phyloP scores from a whole-genome alignment of 2,797 vertebrate species.

The Lepilemur septentrionalis region DNA sequence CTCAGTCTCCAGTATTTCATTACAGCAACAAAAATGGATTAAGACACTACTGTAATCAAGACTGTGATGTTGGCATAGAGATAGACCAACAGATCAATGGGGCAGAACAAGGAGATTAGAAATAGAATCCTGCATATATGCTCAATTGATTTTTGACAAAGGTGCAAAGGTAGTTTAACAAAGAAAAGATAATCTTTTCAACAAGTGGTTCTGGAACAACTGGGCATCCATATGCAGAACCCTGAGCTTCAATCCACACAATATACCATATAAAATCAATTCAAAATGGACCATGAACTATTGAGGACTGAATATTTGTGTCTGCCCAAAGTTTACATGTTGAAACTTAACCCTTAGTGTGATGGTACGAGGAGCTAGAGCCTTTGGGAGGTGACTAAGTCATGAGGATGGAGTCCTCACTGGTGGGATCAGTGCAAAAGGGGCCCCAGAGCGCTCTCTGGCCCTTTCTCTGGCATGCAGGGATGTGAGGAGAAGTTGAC shows the following conservation, averaged over 20 bases:
- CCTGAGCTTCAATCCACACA: no score
- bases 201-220: background rate
- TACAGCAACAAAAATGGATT: background rate
- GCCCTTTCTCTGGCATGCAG: background rate
- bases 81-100: background rate
- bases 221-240: rapidly evolving
- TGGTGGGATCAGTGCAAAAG: background rate
- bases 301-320: background rate
- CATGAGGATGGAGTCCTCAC: background rate
- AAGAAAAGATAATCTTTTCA: background rate
- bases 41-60: background rate
- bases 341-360: background rate
- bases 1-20: background rate
- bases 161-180: background rate
- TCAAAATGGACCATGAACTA: background rate
- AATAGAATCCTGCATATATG: no score
- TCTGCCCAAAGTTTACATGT: background rate
- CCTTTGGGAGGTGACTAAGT: background rate
- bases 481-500: background rate
- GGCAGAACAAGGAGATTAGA: background rate
- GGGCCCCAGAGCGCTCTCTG: background rate
- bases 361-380: background rate
- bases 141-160: background rate
- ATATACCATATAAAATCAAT: no score
- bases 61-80: background rate